phyloP scores from a whole-genome alignment of 2,888 invertebrate species.

The Cryptocheilus praepositus region DNA sequence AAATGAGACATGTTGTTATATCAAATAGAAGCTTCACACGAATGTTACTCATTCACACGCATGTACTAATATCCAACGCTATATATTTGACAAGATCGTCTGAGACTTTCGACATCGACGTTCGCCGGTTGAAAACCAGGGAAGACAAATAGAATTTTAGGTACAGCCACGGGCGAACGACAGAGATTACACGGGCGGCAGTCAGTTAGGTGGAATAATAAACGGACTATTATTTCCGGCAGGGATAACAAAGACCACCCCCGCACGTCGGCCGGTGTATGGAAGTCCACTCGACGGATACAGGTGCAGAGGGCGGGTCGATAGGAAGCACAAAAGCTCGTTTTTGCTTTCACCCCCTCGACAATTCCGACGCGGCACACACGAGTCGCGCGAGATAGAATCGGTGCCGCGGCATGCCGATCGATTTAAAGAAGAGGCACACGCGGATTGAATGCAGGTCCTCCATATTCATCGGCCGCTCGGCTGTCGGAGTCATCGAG shows the following conservation, averaged over 20 bases:
- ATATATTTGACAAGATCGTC: too few species aligned
- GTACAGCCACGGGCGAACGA: too few species aligned
- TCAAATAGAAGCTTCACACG: too few species aligned
- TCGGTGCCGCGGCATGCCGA: conserved; percentile 3
- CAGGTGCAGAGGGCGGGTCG: conserved; percentile 1
- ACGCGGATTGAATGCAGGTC: conserved; percentile 4
- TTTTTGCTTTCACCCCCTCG: conserved; percentile 16
- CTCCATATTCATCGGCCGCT: conserved; percentile 4
- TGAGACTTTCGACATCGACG: too few species aligned
- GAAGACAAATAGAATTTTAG: too few species aligned
- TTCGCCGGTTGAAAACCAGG: too few species aligned
- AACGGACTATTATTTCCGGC: not conserved
- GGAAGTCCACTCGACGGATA: conserved; percentile 3
- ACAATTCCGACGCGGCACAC: conserved; percentile 7
- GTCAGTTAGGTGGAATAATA: conserved; percentile 7
- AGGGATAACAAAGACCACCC: conserved; percentile 1
- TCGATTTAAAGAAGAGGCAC: conserved; percentile 7
- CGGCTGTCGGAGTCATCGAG: conserved; percentile 3
- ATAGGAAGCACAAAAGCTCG: conserved; percentile 12
- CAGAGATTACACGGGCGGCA: too few species aligned
- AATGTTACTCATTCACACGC: too few species aligned
- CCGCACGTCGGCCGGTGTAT: not conserved
- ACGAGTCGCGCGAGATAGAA: conserved; percentile 1
- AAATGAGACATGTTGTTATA: too few species aligned
- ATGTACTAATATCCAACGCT: too few species aligned